phyloP scores from a whole-genome alignment of 2,888 invertebrate genomes.

The Drosophila setosimentum region DNA sequence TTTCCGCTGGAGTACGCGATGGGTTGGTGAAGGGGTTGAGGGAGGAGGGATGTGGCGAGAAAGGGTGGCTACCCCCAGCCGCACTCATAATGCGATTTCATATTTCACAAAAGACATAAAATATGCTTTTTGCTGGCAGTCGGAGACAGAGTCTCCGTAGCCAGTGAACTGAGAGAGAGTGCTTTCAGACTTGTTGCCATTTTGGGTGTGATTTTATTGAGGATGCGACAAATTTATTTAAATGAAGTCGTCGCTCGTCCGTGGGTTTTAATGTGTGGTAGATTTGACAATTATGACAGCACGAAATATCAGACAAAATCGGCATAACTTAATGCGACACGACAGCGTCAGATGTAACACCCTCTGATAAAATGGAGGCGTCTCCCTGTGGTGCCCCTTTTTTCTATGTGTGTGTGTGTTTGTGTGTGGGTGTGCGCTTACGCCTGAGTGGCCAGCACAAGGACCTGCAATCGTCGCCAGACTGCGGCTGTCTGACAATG shows the following conservation, averaged over 20 bases:
- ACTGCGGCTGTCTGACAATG: conserved; percentile 24
- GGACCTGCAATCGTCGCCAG: conserved; percentile 37
- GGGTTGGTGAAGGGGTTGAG: background rate
- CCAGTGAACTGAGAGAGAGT: conserved; percentile 33
- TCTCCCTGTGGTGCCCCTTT: background rate
- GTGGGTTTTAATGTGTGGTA: conserved; percentile 67
- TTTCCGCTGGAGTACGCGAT: conserved; percentile 68
- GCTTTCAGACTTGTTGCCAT: conserved; percentile 40
- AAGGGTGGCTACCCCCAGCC: conserved; percentile 4
- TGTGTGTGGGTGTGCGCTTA: conserved; percentile 8
- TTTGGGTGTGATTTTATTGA: conserved; percentile 66
- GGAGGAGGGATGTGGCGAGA: background rate
- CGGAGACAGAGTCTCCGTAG: conserved; percentile 13
- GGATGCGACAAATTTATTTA: conserved; percentile 78
- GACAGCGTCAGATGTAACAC: conserved; percentile 16
- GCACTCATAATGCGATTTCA: conserved; percentile 70
- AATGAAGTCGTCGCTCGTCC: conserved; percentile 66
- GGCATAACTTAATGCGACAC: conserved; percentile 56
- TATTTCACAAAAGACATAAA: conserved; percentile 67
- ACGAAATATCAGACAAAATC: conserved; percentile 65
- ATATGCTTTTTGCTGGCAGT: conserved; percentile 63
- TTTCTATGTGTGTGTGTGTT: background rate
- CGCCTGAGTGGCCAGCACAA: conserved; percentile 35
- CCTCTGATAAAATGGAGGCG: background rate
- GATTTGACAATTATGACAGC: conserved; percentile 78